Base-by-base conservation (phyloP, 1,140 invertebrate genomes). In the Coboldia fuscipes region DNA sequence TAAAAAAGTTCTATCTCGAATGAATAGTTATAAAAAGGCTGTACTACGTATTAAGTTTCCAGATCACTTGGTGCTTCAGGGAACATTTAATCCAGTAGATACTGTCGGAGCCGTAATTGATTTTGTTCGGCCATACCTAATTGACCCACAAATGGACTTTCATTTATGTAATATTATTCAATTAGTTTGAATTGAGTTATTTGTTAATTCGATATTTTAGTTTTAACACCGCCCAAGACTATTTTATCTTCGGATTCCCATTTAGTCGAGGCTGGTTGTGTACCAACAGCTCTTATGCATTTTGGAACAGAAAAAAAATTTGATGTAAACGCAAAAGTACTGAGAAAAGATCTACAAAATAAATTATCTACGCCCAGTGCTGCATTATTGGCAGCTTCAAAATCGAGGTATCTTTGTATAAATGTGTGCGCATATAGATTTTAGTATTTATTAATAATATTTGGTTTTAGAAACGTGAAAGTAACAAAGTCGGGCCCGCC, bases 41-140 rank as follows among this genome's bases (percentile, higher is more conserved):
- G 67, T 84, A 8, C 72, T 88, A 29, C 58, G 82, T 31, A 62
- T 89, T 42, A 71, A 77, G 45, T 88, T 89, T 54, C 78, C 80
- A 3, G 70, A 85, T 56, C 66, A 71, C 33, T 61, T 73, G 30
- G 75, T 85, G 19, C 56, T 88, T 3, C 83, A 89, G 57, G 80
- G 72, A 8, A 57, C 74, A 9, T 88, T 89, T 45, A 58, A 58
- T 41, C 72, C 79, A 4, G 54, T 58, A 15, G 75, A 85, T 54
- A 73, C 63, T 16, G 56, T 84, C 7, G 51, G 58, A 42, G 57
- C 63, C 36, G 58, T 88, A 4, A 61, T 64, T 28, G 62, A 73
- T 31, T 83, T 84, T 60, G 62, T 85, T 2, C 68, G 62, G 49
- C 56, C 58, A 38, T 72, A 73, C 55, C 53, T 86, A 16, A 54